These are phyloP conservation scores for Hirtodrosophila confusa DNA, from an alignment of 2,888 invertebrate species.

Conservation along the genomic window DNA sequence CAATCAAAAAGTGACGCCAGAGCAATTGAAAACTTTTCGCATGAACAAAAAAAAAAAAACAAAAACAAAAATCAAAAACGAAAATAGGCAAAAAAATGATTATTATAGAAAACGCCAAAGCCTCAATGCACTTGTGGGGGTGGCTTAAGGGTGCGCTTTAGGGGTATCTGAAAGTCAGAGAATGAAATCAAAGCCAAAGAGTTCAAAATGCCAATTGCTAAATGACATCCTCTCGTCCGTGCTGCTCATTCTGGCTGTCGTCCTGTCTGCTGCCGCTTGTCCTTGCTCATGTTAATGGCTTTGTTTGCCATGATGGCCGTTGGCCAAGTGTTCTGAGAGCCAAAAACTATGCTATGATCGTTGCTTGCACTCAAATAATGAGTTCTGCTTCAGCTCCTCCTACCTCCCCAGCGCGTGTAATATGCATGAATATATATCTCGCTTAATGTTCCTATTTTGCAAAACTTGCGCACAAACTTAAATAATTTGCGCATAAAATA, in stretches of 20 bases:
- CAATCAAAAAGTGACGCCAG: constrained; percentile 80
- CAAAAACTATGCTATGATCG: constrained; percentile 38
- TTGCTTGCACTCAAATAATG: constrained; percentile 61
- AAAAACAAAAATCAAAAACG: constrained; percentile 6
- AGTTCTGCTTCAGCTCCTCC: constrained; percentile 19
- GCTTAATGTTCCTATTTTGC: constrained; percentile 70
- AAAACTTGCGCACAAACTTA: constrained; percentile 66
- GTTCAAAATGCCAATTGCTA: constrained; percentile 63
- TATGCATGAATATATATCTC: constrained; percentile 13
- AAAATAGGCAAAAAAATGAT: constrained; percentile 32
- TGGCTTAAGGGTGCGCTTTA: neutral
- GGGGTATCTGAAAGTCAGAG: too few relatives aligned
- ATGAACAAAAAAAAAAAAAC: constrained; percentile 51
- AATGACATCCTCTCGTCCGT: constrained; percentile 30
- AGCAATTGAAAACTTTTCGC: constrained; percentile 79
- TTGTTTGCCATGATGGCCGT: constrained; percentile 69
- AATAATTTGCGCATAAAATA: constrained; percentile 76
- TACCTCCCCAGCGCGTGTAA: constrained; percentile 1
- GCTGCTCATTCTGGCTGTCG: too few relatives aligned
- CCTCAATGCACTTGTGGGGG: constrained; percentile 38
- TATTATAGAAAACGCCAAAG: constrained; percentile 61
- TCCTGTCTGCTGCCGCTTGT: constrained; percentile 4
- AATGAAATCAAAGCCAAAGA: constrained; percentile 29
- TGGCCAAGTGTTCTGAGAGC: constrained; percentile 57
- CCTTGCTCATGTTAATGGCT: constrained; percentile 70